Base-by-base conservation (phyloP, 2,888 invertebrate species). In the Ochropleura plecta region DNA sequence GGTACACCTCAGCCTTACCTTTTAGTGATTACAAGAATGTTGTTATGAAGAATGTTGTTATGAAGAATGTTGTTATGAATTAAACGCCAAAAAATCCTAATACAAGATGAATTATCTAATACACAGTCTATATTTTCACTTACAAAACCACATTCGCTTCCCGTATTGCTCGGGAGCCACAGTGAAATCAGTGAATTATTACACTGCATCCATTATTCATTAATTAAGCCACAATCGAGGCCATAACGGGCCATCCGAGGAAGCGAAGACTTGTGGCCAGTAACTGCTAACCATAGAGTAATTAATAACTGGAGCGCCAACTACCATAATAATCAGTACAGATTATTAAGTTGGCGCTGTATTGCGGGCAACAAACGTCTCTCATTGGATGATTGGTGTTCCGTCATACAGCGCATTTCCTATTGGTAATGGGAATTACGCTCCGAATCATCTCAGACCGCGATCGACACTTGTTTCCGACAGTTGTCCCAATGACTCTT, bases 131-230 rank as follows among this genome's bases (percentile, higher is more conserved):
- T 82, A 82, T 82, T 64, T 78, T 78, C 67, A 73, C 59, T 73
- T 63, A 76, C 74, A 65, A 84, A 77, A 82, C 72, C 68, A 87
- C 72, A 65, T 57, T 78, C 60, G 83, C 80, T 85, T 84, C 82
- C 83, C 83, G 78, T 86, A 78, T 78, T 70, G 63, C 60, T 76
- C 81, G 62, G 82, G 74, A 79, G 79, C 82, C 42, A 57, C 63
- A 84, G 93, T 91, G 93, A 93, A 92, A 93, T 87, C 83, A 89
- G 89, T 94, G 92, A 94, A 92, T 93, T 94, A 94, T 94, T 92
- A 90, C 92, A 86, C 84, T 90, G 90, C 88, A 93, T 94, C 93
- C 92, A 94, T 95, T 95, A 94, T 94, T 95, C 93, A 94, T 94
- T 94, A 93, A 95, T 95, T 94, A 94, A 93, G 91, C 91, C 87